Evolutionary conservation across 2,113 vertebrate species (phyloP).

Genomic region (Brienomyrus brachyistius): DNA sequence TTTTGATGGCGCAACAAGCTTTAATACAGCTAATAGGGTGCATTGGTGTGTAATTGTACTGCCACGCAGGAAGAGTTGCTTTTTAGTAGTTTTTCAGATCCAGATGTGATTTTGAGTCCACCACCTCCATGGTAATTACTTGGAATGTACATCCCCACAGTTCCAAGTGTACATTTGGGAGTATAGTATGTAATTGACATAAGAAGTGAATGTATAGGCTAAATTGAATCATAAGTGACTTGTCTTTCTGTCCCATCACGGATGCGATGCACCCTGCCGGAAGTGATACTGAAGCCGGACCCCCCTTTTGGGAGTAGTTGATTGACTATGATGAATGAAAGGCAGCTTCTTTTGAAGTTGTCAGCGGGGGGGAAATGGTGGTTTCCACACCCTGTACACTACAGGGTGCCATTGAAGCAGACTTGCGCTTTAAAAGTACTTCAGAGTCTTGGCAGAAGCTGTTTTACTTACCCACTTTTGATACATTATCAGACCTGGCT

Average conservation of each 20-base stretch:
- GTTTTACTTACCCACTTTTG: neutral
- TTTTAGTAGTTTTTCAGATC: neutral
- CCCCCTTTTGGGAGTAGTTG: neutral
- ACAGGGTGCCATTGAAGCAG: neutral
- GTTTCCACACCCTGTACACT: neutral
- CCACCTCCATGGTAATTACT: neutral
- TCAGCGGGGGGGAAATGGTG: neutral
- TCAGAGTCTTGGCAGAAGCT: neutral
- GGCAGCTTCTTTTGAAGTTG: neutral
- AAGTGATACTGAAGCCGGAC: neutral
- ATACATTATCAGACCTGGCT: neutral
- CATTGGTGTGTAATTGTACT: neutral
- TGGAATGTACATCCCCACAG: neutral
- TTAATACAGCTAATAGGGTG: neutral
- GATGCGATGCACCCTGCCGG: neutral
- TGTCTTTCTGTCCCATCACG: neutral
- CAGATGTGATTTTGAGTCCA: neutral
- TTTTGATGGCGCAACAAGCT: neutral
- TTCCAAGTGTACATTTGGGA: neutral
- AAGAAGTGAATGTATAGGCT: neutral
- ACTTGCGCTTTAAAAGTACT: neutral
- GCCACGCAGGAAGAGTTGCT: neutral
- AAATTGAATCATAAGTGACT: neutral
- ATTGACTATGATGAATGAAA: neutral
- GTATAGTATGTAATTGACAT: neutral